Conservation (phyloP, 2,888 invertebrate species). For the Ferdinandea cuprea region DNA sequence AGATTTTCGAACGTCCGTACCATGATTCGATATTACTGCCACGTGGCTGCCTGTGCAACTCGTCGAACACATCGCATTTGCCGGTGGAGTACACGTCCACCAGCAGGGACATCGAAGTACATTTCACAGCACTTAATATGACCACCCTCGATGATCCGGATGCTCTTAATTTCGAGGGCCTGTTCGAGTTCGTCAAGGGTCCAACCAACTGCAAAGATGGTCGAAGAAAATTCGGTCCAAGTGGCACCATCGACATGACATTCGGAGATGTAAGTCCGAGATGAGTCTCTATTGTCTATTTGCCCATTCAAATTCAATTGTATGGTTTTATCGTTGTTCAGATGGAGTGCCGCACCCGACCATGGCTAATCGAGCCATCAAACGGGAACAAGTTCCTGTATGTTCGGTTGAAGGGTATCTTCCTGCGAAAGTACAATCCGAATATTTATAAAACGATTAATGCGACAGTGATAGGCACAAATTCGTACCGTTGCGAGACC, state of each 20-base stretch:
- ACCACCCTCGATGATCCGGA: constrained; percentile 93
- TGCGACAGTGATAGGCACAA: constrained; percentile 85
- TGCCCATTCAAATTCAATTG: constrained; percentile 43
- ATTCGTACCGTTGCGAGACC: constrained; percentile 87
- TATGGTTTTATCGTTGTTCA: constrained; percentile 79
- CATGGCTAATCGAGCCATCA: constrained; percentile 91
- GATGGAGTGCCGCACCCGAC: constrained; percentile 91
- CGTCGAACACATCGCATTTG: constrained; percentile 83
- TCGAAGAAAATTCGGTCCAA: constrained; percentile 89
- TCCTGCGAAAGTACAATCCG: constrained; percentile 83
- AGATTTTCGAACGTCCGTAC: constrained; percentile 91
- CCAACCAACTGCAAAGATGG: constrained; percentile 88
- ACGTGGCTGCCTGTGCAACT: constrained; percentile 92
- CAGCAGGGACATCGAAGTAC: constrained; percentile 90
- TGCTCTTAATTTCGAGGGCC: constrained; percentile 92
- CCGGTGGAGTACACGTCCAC: constrained; percentile 91
- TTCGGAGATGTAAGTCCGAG: constrained; percentile 81
- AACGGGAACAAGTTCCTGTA: constrained; percentile 89
- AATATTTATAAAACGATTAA: constrained; percentile 84
- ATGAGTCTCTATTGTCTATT: background rate
- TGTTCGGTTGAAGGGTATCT: constrained; percentile 89
- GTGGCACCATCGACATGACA: constrained; percentile 89
- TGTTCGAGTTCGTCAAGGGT: constrained; percentile 90
- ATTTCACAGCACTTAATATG: constrained; percentile 93
- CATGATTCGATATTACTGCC: constrained; percentile 88